These are phyloP conservation scores for Fratercula arctica DNA, from an alignment of 2,797 vertebrate genomes.

Conservation along the genomic window DNA sequence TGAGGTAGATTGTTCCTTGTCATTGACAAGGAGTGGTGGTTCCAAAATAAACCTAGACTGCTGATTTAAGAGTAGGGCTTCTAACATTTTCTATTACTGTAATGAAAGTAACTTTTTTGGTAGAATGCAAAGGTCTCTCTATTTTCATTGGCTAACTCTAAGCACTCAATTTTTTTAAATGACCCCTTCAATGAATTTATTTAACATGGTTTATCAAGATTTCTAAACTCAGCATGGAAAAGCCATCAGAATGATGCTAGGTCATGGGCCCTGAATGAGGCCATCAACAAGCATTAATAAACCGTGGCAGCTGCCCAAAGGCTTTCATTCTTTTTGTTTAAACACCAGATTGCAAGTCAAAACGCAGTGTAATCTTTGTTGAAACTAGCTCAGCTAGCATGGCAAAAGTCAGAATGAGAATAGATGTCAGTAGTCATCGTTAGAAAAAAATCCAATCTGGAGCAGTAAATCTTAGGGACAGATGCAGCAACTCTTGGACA, in stretches of 20 bases:
- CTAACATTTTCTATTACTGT: constrained; percentile 58
- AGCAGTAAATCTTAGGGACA: constrained; percentile 60
- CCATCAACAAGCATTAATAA: constrained; percentile 84
- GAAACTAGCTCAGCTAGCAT: constrained; percentile 82
- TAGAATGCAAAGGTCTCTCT: constrained; percentile 53
- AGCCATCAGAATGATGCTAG: constrained; percentile 57
- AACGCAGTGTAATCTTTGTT: constrained; percentile 85
- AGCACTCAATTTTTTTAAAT: constrained; percentile 52
- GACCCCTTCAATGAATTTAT: constrained; percentile 43
- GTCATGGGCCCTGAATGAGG: constrained; percentile 83
- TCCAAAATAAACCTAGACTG: constrained; percentile 66
- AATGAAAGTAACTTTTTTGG: constrained; percentile 39
- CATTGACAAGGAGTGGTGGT: neutral
- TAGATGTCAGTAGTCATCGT: constrained; percentile 73
- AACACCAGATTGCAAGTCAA: constrained; percentile 80
- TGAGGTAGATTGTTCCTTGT: constrained; percentile 52
- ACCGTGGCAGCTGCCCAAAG: constrained; percentile 85
- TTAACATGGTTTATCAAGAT: constrained; percentile 68
- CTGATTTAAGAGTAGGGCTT: constrained; percentile 53
- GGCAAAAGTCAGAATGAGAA: constrained; percentile 69
- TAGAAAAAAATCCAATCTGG: constrained; percentile 44
- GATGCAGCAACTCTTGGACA: neutral
- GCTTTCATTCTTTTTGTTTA: constrained; percentile 84
- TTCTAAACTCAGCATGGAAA: constrained; percentile 68
- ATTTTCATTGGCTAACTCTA: constrained; percentile 76